Conservation (phyloP, 1,140 invertebrate species). For the Diorhabda sublineata region DNA sequence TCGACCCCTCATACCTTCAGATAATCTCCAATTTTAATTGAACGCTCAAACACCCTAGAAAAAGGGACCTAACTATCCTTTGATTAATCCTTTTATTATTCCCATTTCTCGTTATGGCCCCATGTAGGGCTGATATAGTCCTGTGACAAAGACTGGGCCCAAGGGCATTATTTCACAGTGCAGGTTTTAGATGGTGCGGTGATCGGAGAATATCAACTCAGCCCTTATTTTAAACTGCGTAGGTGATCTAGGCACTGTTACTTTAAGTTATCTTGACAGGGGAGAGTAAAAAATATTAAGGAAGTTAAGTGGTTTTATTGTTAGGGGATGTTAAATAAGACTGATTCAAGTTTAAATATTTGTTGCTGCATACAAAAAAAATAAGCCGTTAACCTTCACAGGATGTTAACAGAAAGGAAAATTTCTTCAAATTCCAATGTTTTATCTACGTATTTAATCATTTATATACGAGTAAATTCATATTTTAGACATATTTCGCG, state of each 20-base stretch:
- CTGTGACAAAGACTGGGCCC: conserved; percentile 22
- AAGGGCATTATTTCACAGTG: conserved; percentile 28
- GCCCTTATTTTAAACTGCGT: conserved; percentile 9
- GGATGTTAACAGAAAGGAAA: too few species aligned
- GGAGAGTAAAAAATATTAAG: conserved; percentile 2
- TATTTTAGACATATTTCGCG: too few species aligned
- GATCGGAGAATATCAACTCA: conserved; percentile 12
- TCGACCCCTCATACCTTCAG: conserved; percentile 5
- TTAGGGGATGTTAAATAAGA: neutral
- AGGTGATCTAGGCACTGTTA: neutral
- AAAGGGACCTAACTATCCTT: conserved; percentile 22
- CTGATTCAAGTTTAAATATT: too few species aligned
- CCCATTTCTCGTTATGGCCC: conserved; percentile 26
- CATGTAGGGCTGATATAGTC: conserved; percentile 19
- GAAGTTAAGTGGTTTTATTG: neutral
- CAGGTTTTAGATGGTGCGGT: conserved; percentile 4
- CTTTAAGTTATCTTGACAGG: neutral
- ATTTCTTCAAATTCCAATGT: too few species aligned
- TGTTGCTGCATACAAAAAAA: too few species aligned
- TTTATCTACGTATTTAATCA: too few species aligned
- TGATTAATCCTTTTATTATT: conserved; percentile 32
- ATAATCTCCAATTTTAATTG: conserved; percentile 22
- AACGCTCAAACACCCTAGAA: conserved; percentile 17
- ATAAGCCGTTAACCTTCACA: too few species aligned
- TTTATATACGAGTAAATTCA: too few species aligned